Evolutionary conservation across 2,113 vertebrate species (phyloP).

Genomic region (Rhodinocichla rosea): DNA sequence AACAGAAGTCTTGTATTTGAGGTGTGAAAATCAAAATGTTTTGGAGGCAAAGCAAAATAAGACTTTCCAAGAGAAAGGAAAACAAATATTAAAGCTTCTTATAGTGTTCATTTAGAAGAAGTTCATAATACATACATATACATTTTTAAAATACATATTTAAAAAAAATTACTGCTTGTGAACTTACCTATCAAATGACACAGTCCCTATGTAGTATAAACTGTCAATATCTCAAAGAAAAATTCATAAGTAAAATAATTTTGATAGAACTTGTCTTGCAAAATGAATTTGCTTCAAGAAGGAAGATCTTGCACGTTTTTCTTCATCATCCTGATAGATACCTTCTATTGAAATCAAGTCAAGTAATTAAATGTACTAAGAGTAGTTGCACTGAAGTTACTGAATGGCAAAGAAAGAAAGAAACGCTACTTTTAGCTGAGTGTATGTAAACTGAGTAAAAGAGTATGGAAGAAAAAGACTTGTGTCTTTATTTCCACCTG

Average conservation of each 20-base stretch:
- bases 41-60: not conserved
- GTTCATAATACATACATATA: too few species aligned
- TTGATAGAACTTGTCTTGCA: not conserved
- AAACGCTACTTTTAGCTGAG: not conserved
- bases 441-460: not conserved
- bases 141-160: not conserved
- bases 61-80: not conserved
- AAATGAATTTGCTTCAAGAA: not conserved
- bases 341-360: not conserved
- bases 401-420: not conserved
- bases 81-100: not conserved
- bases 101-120: not conserved
- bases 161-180: not conserved
- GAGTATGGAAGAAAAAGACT: not conserved
- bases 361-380: not conserved
- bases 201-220: not conserved
- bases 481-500: not conserved
- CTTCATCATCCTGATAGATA: not conserved
- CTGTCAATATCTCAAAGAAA: not conserved
- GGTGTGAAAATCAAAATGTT: not conserved
- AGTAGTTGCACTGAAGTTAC: not conserved
- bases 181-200: not conserved
- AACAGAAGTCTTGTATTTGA: not conserved
- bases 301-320: not conserved
- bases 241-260: not conserved